Evolutionary conservation across 2,797 vertebrate species (phyloP), one percentile per base, ranked within the genome.

Genomic region (Tokudaia tokunoshimensis): DNA sequence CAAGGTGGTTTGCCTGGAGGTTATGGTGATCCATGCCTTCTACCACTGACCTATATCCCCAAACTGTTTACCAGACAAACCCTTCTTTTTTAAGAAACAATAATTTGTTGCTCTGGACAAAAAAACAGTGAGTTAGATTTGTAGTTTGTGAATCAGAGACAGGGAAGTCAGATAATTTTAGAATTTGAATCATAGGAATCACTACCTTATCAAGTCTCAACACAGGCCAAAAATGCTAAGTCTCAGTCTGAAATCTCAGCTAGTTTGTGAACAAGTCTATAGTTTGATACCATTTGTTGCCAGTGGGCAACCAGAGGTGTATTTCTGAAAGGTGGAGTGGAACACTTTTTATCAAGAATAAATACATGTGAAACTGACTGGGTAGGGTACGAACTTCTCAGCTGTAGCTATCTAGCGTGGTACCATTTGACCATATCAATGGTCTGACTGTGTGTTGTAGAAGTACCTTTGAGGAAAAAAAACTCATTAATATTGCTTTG

Each of bases 41-140:
- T 44, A 15, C 57, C 86, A 10, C 26, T 57, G 57, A 47, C 31
- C n/a, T 44, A 6, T 11, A n/a, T 72, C 34, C n/a, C 79, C 44
- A 52, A 6, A 37, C 5, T 29, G 20, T 95, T 97, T 95, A 89
- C 65, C 78, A 87, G 26, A 1, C 29, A 31, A 70, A 26, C n/a
- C 10, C 91, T 97, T 94, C 96, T 97, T 98, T 98, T 94, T 92
- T 80, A 95, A 76, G 50, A 44, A 85, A 74, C 63, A 83, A 95
- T 92, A n/a, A 50, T 67, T 70, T 85, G 88, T 88, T 97, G 95
- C 92, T 96, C 74, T 97, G 91, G 57, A 41, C 96, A 96, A 93
- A n/a, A 91, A 80, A 96, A 75, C 29, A 75, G 67, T 5, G 10
- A 89, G 80, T 95, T 29, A 55, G 76, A 70, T 95, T 95, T 92